A percentile compares a stretch with the other conserved stretches of the same genome.
Conservation (phyloP, 2,797 vertebrate species). For the Ptychadena robeensis region DNA sequence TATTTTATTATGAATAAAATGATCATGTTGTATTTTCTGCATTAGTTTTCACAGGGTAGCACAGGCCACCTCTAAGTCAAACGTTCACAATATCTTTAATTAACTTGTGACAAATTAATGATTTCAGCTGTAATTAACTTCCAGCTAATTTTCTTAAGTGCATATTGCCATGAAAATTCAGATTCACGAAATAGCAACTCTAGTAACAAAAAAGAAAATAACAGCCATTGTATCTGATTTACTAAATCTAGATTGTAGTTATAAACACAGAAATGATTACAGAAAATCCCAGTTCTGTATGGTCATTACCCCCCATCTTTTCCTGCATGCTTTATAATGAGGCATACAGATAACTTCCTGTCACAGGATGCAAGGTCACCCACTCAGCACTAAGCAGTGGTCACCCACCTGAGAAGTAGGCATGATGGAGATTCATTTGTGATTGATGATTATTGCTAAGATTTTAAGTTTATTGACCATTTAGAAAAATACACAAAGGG, state of each 20-base stretch:
- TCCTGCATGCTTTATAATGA: no score
- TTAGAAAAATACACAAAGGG: no score
- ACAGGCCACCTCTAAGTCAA: constrained; percentile 22
- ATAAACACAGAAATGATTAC: no score
- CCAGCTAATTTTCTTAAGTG: constrained; percentile 24
- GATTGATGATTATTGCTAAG: no score
- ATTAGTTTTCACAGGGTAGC: background rate
- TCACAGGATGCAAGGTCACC: no score
- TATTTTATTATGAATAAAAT: constrained; percentile 6
- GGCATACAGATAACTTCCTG: no score
- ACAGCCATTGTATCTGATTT: background rate
- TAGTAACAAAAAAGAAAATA: background rate
- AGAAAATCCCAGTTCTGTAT: no score
- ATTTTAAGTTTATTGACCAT: no score
- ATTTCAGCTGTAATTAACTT: constrained; percentile 36
- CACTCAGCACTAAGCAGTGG: no score
- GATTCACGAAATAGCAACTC: background rate
- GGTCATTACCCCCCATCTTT: no score
- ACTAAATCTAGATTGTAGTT: background rate
- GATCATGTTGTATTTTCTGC: background rate
- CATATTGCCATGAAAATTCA: constrained; percentile 22
- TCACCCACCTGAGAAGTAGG: no score
- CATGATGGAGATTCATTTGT: no score
- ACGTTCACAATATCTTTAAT: constrained; percentile 28
- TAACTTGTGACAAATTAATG: constrained; percentile 39